Base-by-base conservation (phyloP, 2,797 vertebrate species). In the Silurus lanzhouensis region DNA sequence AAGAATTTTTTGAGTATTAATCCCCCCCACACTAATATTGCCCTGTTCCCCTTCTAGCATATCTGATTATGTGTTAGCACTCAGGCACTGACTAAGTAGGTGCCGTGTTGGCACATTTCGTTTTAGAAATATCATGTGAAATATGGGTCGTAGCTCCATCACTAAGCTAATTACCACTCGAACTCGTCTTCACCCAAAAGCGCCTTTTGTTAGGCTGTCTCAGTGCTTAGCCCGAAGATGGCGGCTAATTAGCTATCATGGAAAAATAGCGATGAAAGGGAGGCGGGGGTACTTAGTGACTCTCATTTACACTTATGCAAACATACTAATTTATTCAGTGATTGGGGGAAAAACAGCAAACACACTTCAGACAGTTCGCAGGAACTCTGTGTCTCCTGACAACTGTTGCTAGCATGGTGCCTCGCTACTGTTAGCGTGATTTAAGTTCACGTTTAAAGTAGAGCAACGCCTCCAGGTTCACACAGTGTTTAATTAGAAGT, bases 321-420 rank as follows among this genome's bases (percentile, higher is more conserved):
- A 52, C 79, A 25, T 63, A 58, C 67, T 86, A 87, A 87, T 88
- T 86, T 87, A 90, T 87, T 79, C 87, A 83, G 85, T 76, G 84
- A 87, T 84, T 85, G 38, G 57, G 20, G 46, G 67, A 68, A 70
- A 76, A 81, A 85, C 63, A 83, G 70, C 55, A 76, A 46, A 81
- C 81, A 76, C 77, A 88, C 83, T 66, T 79, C 14, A 79, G 61
- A 58, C 20, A 9, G 76, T 83, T 90, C 70, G 74, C 84, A 87
- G 83, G 83, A 88, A 76, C 83, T 82, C 76, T 83, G 57, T 75
- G 74, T 63, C 61, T 81, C 52, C 20, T 83, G 66, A 83, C 58
- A 70, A 81, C 66, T 84, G 78, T 76, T 89, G 67, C 76, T 86
- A 71, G 71, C 27, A 15, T 80, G 60, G 52, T 61, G 82, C 44